These are phyloP conservation scores for Trochalopteron elliotii DNA, from an alignment of 2,113 vertebrate genomes.

Conservation along the genomic window DNA sequence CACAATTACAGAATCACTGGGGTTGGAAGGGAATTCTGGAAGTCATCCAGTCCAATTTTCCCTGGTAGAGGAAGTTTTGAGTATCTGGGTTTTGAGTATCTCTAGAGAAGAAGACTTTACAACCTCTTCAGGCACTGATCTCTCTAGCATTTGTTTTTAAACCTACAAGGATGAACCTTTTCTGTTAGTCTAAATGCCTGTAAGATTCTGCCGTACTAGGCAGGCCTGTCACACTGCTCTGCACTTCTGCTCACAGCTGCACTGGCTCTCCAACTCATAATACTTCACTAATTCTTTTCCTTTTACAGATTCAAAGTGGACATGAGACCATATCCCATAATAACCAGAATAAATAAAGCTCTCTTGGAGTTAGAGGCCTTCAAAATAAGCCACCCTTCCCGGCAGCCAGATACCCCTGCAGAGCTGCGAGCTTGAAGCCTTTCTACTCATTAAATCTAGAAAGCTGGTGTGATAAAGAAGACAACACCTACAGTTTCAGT, in stretches of 20 bases:
- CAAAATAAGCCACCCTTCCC: conserved; percentile 83
- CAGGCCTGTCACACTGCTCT: not conserved
- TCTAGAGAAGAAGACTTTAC: not conserved
- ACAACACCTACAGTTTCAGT: not conserved
- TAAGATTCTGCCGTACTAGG: not conserved
- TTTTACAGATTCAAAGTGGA: conserved; percentile 88
- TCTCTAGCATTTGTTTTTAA: not conserved
- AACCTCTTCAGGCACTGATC: not conserved
- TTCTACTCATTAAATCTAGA: not conserved
- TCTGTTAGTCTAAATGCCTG: not conserved
- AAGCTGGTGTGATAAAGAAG: not conserved
- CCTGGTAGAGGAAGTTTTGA: not conserved
- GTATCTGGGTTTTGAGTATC: not conserved
- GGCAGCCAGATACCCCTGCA: conserved; percentile 89
- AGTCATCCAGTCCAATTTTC: not conserved
- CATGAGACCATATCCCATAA: conserved; percentile 82
- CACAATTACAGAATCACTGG: not conserved
- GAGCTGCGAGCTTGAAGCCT: conserved; percentile 76
- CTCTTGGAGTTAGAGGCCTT: conserved; percentile 88
- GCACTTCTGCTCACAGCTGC: not conserved
- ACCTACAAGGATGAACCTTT: not conserved
- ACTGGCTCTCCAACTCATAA: not conserved
- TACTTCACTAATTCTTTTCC: not conserved
- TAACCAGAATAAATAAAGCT: conserved; percentile 84
- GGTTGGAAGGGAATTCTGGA: not conserved